Evolutionary conservation across 1,140 invertebrate species (phyloP).

Genomic region (Trichonephila clavata): DNA sequence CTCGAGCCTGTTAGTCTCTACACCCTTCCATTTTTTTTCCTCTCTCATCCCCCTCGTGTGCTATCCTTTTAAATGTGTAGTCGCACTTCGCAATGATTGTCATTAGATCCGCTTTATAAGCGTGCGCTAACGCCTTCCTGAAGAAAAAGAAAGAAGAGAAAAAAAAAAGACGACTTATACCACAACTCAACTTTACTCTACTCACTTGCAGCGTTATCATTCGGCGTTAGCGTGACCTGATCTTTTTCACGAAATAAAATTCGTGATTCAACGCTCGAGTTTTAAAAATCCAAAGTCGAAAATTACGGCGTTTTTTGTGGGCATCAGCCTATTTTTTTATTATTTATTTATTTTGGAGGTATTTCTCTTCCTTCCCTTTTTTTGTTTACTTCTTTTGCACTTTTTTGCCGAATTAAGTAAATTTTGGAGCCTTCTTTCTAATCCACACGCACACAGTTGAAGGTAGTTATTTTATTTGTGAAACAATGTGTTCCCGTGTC

Average conservation of each 20-base stretch:
- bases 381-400: background rate
- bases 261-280: conserved; percentile 35
- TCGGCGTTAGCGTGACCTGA: conserved; percentile 43
- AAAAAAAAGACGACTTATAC: background rate
- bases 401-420: background rate
- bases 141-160: too few relatives aligned
- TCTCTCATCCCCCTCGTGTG: background rate
- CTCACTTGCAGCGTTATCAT: background rate
- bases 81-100: conserved; percentile 15
- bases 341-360: background rate
- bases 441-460: background rate
- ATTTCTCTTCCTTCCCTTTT: background rate
- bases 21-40: background rate
- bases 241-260: conserved; percentile 42
- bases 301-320: conserved; percentile 31
- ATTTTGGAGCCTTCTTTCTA: background rate
- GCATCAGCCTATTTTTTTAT: conserved; percentile 31
- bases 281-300: conserved; percentile 22
- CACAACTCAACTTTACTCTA: conserved; percentile 27
- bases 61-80: conserved; percentile 9
- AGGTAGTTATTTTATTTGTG: conserved; percentile 2
- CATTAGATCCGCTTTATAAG: conserved; percentile 24
- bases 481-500: background rate
- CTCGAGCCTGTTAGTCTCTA: background rate
- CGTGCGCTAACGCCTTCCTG: background rate